Conservation (phyloP, 2,797 vertebrate species). For the Alfaro cultratus region DNA sequence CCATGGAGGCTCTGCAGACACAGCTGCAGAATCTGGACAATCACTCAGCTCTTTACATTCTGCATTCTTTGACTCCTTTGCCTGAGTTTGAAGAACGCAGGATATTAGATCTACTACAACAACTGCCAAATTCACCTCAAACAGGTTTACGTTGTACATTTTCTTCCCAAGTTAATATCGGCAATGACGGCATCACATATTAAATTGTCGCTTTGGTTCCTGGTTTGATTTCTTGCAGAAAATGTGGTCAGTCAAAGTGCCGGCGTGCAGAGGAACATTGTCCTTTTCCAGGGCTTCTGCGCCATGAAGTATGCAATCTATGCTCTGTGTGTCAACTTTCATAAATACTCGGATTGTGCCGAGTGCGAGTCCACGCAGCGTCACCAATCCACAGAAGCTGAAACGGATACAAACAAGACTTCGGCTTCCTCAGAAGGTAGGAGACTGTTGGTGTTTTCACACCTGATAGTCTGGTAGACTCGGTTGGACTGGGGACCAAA, state of each 20-base stretch:
- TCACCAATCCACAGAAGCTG: slow-evolving; percentile 45
- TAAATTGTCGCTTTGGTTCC: background rate
- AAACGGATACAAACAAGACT: slow-evolving; percentile 55
- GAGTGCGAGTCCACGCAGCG: slow-evolving; percentile 66
- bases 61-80: slow-evolving; percentile 91
- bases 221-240: slow-evolving; percentile 52
- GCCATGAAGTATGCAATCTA: slow-evolving; percentile 96
- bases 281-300: slow-evolving; percentile 91
- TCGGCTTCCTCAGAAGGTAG: slow-evolving; percentile 67
- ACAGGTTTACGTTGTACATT: slow-evolving; percentile 47
- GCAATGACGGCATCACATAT: background rate
- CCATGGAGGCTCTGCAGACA: slow-evolving; percentile 83
- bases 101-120: slow-evolving; percentile 89
- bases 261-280: slow-evolving; percentile 81
- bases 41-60: slow-evolving; percentile 91
- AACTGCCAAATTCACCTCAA: slow-evolving; percentile 69
- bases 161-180: background rate
- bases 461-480: too few species aligned
- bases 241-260: slow-evolving; percentile 54
- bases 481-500: too few species aligned
- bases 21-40: slow-evolving; percentile 91
- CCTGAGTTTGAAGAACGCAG: slow-evolving; percentile 86
- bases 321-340: slow-evolving; percentile 90
- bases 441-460: background rate
- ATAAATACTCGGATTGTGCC: slow-evolving; percentile 78